These are phyloP conservation scores for Cercopithecus mona DNA, from an alignment of 2,113 vertebrate species.

Conservation along the genomic window DNA sequence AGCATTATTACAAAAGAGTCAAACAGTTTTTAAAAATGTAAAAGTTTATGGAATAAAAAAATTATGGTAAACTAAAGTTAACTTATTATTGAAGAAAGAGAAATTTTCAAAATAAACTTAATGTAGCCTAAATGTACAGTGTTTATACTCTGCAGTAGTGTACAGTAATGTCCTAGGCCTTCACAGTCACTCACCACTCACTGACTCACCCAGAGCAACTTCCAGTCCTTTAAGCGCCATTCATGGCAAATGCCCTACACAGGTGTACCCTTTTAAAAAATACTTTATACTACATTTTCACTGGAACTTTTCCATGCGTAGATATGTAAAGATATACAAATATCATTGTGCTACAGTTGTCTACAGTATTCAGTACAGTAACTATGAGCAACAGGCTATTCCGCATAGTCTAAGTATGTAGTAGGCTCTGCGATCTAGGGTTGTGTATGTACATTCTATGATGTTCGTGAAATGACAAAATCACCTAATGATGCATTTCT, in stretches of 20 bases:
- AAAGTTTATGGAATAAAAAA: background rate
- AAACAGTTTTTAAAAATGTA: background rate
- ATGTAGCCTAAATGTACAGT: background rate
- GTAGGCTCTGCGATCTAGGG: background rate
- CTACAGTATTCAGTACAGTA: background rate
- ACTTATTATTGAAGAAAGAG: background rate
- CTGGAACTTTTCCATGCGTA: background rate
- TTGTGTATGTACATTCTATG: background rate
- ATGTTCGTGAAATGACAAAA: background rate
- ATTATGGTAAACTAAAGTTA: background rate
- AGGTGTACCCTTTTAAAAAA: background rate
- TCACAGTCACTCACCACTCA: background rate
- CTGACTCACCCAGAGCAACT: background rate
- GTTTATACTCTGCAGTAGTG: background rate
- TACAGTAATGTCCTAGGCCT: background rate
- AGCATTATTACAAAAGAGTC: background rate
- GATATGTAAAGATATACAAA: background rate
- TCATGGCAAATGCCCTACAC: background rate
- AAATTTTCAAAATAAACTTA: too few relatives aligned
- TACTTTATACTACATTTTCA: background rate
- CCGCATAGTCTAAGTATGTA: background rate
- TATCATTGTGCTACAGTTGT: background rate
- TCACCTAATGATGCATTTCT: background rate
- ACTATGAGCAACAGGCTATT: background rate
- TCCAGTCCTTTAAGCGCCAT: background rate